Conservation (phyloP, 2,113 vertebrate species). For the Pituophis catenifer region DNA sequence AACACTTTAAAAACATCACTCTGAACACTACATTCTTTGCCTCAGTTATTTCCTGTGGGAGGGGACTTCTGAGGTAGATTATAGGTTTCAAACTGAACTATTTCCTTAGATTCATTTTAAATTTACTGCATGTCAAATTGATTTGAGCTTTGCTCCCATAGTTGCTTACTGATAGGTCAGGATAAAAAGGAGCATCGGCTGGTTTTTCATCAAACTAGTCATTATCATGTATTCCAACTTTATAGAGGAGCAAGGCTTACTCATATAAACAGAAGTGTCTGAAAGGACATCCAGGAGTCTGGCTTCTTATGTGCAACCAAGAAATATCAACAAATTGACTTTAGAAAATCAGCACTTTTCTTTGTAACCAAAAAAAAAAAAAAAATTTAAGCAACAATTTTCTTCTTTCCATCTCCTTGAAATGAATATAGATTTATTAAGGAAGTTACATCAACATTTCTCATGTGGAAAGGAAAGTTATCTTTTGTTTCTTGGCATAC, state of each 20-base stretch:
- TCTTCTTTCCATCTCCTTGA: not conserved
- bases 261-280: conserved; percentile 45
- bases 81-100: conserved; percentile 50
- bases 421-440: not conserved
- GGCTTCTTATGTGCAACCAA: conserved; percentile 8
- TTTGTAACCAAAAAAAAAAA: not conserved
- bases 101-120: conserved; percentile 59
- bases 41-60: conserved; percentile 53
- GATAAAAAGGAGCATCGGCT: conserved; percentile 24
- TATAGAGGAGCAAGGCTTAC: not conserved
- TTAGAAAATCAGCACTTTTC: not conserved
- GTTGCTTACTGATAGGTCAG: conserved; percentile 18
- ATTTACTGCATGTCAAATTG: conserved; percentile 43
- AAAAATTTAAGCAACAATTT: not conserved
- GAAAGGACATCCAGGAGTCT: conserved; percentile 51
- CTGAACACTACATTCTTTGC: conserved; percentile 43
- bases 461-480: accelerated
- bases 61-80: conserved; percentile 55
- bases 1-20: conserved; percentile 47
- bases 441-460: not conserved
- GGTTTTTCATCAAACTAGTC: conserved; percentile 28
- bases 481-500: not conserved
- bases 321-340: conserved; percentile 10
- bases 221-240: conserved; percentile 48
- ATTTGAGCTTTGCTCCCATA: conserved; percentile 3